Conservation (phyloP, 2,888 invertebrate species). For the Falcaria lacertinaria region DNA sequence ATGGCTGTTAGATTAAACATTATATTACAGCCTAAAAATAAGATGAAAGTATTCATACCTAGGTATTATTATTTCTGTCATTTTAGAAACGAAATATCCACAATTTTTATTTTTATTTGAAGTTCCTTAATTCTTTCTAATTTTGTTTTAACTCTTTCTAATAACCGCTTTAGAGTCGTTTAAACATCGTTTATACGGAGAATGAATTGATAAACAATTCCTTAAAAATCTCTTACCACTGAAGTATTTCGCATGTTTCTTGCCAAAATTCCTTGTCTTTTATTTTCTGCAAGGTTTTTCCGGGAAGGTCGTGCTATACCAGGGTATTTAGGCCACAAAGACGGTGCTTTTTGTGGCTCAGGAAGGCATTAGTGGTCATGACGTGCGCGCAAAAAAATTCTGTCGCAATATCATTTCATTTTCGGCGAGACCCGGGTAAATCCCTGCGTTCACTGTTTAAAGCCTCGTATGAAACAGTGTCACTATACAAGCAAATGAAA, state of each 20-base stretch:
- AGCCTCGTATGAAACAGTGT: constrained; percentile 38
- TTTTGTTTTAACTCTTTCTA: no score
- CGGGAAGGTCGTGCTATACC: neutral
- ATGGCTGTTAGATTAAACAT: no score
- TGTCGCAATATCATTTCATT: constrained; percentile 31
- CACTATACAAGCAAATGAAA: constrained; percentile 34
- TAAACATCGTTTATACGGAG: no score
- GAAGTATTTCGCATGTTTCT: constrained; percentile 8
- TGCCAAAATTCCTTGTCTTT: neutral
- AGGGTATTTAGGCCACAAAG: neutral
- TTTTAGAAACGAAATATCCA: no score
- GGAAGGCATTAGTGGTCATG: constrained; percentile 2
- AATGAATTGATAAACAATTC: no score
- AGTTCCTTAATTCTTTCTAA: no score
- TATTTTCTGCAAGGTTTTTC: neutral
- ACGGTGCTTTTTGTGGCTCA: neutral
- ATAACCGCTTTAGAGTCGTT: no score
- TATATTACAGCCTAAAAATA: no score
- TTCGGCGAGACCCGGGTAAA: constrained; percentile 19
- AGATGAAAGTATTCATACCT: no score
- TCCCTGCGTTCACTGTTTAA: constrained; percentile 36
- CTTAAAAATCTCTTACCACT: no score
- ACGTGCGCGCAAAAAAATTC: constrained; percentile 17
- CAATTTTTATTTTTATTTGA: no score
- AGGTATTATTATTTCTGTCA: no score